Percentiles rank a stretch among this genome's conserved stretches.
Evolutionary conservation across 1,140 invertebrate species (phyloP).

Genomic region (Cotesia glomerata): DNA sequence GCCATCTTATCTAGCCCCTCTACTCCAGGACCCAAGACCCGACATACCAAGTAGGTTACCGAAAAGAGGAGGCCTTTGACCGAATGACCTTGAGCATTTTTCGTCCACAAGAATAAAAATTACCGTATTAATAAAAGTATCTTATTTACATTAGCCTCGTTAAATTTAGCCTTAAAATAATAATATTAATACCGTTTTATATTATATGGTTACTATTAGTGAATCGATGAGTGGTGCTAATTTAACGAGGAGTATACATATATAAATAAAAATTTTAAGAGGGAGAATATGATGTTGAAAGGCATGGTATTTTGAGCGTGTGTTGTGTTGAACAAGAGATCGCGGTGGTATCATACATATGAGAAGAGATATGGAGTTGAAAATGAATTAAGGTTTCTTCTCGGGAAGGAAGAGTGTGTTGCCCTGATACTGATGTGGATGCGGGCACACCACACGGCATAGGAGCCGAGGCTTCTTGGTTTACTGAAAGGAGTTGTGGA

Average conservation of each 20-base stretch:
- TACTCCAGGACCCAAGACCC: too few species aligned
- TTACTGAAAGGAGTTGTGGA: too few species aligned
- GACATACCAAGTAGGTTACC: neutral
- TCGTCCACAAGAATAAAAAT: neutral
- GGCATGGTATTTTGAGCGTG: neutral
- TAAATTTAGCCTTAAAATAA: too few species aligned
- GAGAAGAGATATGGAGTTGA: too few species aligned
- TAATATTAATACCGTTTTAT: neutral
- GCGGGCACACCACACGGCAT: too few species aligned
- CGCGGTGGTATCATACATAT: too few species aligned
- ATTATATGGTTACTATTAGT: neutral
- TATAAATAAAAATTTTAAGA: slow-evolving; percentile 50
- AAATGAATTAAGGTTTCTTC: too few species aligned
- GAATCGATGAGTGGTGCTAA: slow-evolving; percentile 51
- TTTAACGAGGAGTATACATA: slow-evolving; percentile 47
- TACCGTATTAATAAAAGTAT: slow-evolving; percentile 5
- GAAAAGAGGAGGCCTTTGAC: slow-evolving; percentile 22
- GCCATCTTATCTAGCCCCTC: too few species aligned
- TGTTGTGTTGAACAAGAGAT: too few species aligned
- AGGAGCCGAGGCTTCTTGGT: too few species aligned
- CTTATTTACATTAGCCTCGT: neutral
- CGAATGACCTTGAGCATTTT: slow-evolving; percentile 29
- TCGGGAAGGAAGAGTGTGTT: too few species aligned
- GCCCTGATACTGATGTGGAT: too few species aligned
- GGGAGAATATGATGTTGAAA: neutral